These are phyloP conservation scores for Acanthurus leucopareius DNA, from an alignment of 2,797 vertebrate species.

Conservation along the genomic window DNA sequence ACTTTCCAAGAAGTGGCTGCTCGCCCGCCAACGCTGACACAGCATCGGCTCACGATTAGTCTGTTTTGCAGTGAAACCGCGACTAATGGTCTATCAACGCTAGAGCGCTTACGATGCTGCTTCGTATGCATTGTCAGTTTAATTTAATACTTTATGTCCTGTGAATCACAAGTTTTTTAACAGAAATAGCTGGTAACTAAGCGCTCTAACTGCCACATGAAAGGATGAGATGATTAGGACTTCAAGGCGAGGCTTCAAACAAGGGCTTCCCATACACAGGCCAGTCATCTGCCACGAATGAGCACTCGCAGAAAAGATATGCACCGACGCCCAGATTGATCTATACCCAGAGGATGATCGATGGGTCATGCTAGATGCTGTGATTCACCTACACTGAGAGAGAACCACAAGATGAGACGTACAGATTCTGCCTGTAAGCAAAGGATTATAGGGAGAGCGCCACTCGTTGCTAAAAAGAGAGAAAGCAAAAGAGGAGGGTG, in stretches of 20 bases:
- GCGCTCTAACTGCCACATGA: conserved; percentile 7
- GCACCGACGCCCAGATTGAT: conserved; percentile 45
- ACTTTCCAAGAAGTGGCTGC: conserved; percentile 55
- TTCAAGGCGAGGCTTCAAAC: conserved; percentile 15
- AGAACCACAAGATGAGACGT: conserved; percentile 42
- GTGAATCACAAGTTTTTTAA: conserved; percentile 31
- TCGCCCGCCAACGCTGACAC: conserved; percentile 52
- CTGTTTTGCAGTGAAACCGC: conserved; percentile 41
- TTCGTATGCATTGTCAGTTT: conserved; percentile 43
- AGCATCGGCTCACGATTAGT: conserved; percentile 60
- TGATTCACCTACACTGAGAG: conserved; percentile 43
- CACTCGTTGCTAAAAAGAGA: conserved; percentile 35
- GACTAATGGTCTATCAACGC: conserved; percentile 53
- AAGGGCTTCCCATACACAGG: neutral
- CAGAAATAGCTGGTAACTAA: conserved; percentile 40
- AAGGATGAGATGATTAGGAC: neutral
- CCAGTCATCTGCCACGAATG: conserved; percentile 6
- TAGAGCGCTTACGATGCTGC: conserved; percentile 8
- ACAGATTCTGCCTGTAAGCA: conserved; percentile 40
- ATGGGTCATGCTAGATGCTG: conserved; percentile 36
- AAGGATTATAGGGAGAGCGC: conserved; percentile 34
- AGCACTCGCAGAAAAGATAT: conserved; percentile 28
- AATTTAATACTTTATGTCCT: conserved; percentile 54
- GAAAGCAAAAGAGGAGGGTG: conserved; percentile 6
- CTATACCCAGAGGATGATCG: conserved; percentile 30